Base-by-base conservation (phyloP, 2,797 vertebrate genomes). In the Ispidina lecontei region DNA sequence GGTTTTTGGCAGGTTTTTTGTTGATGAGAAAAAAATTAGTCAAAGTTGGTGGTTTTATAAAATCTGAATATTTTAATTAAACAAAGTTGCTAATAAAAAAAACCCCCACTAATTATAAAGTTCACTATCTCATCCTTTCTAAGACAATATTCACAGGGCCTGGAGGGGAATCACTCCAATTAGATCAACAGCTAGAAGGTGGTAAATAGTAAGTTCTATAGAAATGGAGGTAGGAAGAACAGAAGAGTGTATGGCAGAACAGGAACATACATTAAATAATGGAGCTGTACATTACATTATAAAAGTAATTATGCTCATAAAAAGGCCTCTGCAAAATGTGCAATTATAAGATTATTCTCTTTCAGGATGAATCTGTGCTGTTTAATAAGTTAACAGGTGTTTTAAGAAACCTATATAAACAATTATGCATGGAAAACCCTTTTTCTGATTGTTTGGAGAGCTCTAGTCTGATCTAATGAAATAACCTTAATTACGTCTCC, bases 401-500 rank as follows among this genome's bases (percentile, higher is more conserved):
- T 97, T 95, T 73, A 87, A 72, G 85, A 95, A 91, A 94, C 31
- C 37, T 75, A 16, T 87, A 82, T 91, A 94, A 89, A 87, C 87
- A 35, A 72, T 95, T 96, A 92, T 72, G 92, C 84, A 89, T 71
- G 55, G 69, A 94, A 91, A 92, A 71, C 52, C 33, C 56, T 93
- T 96, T 93, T 92, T 62, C 55, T 92, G 95, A 84, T 88, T 95
- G 79, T 87, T 96, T 92, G 89, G 94, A 78, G 90, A 84, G 74
- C 87, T 92, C 78, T 94, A 63, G 76, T 94, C 85, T 89, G 90
- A 94, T 96, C 93, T 97, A 97, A 97, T 97, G 96, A 97, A 97
- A 97, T 97, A 97, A 94, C 90, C 88, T 93, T 97, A 97, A 98
- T 98, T 97, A 97, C 51, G 4, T 96, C 92, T 90, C 97, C 97